Percentiles rank a stretch among this genome's conserved stretches.
These are phyloP conservation scores for Thomomys bottae DNA, from an alignment of 2,113 vertebrate species.

Conservation along the genomic window DNA sequence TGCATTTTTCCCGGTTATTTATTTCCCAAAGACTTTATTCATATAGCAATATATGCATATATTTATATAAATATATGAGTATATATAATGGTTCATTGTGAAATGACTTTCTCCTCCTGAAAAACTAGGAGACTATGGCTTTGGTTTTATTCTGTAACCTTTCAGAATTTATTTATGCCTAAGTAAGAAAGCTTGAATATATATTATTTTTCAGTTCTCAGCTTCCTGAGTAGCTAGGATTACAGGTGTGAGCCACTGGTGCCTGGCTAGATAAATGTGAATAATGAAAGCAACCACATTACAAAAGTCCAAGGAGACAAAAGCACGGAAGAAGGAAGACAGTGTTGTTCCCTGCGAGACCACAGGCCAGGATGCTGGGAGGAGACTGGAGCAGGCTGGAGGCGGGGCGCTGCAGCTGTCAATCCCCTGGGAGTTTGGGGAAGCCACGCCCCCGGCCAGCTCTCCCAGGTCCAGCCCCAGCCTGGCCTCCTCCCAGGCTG, in stretches of 20 bases:
- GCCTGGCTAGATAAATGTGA: background rate
- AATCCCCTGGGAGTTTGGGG: background rate
- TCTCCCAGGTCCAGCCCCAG: background rate
- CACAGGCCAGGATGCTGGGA: too few relatives aligned
- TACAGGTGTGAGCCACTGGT: too few relatives aligned
- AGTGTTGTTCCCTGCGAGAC: background rate
- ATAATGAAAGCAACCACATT: background rate
- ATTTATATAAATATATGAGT: too few relatives aligned
- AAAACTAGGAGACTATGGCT: background rate
- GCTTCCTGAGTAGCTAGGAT: too few relatives aligned
- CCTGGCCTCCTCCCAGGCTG: background rate
- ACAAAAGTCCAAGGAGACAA: too few relatives aligned
- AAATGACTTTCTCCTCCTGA: too few relatives aligned
- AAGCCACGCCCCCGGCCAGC: too few relatives aligned
- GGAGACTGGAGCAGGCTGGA: too few relatives aligned
- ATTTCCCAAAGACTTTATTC: background rate
- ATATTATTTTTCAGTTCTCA: background rate
- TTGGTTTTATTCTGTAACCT: background rate
- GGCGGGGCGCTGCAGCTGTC: background rate
- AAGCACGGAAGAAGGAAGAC: too few relatives aligned
- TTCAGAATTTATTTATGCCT: constrained; percentile 11
- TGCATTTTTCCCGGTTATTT: background rate
- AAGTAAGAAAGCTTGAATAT: constrained; percentile 19
- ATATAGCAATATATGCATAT: background rate
- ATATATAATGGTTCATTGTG: too few relatives aligned